Evolutionary conservation across 2,797 vertebrate genomes (phyloP).

Genomic region (Gallinago solitaria): DNA sequence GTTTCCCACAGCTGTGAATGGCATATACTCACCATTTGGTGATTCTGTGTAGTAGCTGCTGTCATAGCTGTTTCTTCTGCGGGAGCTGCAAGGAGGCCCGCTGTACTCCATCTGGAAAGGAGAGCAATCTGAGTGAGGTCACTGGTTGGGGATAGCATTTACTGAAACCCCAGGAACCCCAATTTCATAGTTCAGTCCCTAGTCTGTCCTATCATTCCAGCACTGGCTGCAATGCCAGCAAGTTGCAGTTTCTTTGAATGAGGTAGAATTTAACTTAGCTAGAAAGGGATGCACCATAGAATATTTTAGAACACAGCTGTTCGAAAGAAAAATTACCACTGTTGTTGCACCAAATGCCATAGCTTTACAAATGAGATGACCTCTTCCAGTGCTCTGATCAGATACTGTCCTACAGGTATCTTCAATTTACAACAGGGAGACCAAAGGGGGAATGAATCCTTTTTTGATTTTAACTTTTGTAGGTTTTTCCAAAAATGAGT

Average conservation of each 20-base stretch:
- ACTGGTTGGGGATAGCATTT: neutral
- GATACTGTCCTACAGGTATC: neutral
- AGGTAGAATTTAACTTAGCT: neutral
- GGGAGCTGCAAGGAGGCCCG: conserved; percentile 80
- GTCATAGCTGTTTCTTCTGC: conserved; percentile 83
- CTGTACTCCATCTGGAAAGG: conserved; percentile 89
- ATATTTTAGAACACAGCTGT: neutral
- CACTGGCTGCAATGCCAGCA: neutral
- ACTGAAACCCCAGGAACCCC: neutral
- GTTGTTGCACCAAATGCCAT: neutral
- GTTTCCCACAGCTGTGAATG: rapidly evolving
- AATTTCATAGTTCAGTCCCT: neutral
- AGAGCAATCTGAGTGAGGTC: neutral
- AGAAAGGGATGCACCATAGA: neutral
- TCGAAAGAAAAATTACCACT: neutral
- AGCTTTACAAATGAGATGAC: neutral
- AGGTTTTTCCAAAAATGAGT: neutral
- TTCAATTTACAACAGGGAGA: neutral
- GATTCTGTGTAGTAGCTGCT: conserved; percentile 83
- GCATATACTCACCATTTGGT: conserved; percentile 81
- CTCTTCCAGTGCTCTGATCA: neutral
- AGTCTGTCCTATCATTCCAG: neutral
- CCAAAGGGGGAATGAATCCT: neutral
- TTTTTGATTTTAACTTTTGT: neutral
- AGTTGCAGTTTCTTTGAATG: neutral